phyloP scores from a whole-genome alignment of 2,113 vertebrate species.

The Planiliza haematocheilus region DNA sequence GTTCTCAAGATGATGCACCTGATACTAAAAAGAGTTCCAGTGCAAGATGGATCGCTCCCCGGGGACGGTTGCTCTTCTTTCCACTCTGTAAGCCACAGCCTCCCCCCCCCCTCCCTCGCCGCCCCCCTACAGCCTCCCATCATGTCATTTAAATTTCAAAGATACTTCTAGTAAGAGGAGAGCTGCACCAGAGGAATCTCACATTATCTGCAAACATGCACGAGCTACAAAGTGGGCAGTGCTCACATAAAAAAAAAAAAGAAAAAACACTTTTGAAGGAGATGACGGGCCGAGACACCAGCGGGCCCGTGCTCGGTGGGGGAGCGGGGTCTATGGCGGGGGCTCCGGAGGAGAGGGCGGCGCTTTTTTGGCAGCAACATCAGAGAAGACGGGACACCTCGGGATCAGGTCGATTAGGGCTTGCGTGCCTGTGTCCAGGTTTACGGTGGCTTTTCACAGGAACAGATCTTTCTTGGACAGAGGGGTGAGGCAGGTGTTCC shows the following conservation, averaged over 20 bases:
- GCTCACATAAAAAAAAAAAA: not conserved
- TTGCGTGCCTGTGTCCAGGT: slow-evolving; percentile 60
- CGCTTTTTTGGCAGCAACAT: slow-evolving; percentile 56
- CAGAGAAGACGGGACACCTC: slow-evolving; percentile 66
- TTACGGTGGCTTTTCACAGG: slow-evolving; percentile 64
- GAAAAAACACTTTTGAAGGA: not conserved
- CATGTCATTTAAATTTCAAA: slow-evolving; percentile 88
- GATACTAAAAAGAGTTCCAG: slow-evolving; percentile 92
- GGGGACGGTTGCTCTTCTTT: slow-evolving; percentile 85
- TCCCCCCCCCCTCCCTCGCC: too few relatives aligned
- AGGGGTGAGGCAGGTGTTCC: slow-evolving; percentile 70
- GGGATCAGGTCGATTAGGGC: slow-evolving; percentile 68
- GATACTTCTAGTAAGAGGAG: slow-evolving; percentile 77
- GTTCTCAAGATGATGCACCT: slow-evolving; percentile 99
- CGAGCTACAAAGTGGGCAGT: slow-evolving; percentile 5
- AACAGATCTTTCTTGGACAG: slow-evolving; percentile 72
- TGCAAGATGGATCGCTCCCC: slow-evolving; percentile 90
- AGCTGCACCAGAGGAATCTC: slow-evolving; percentile 84
- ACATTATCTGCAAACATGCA: slow-evolving; percentile 67
- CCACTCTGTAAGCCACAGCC: slow-evolving; percentile 85
- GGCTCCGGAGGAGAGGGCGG: slow-evolving; percentile 19
- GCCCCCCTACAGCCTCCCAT: slow-evolving; percentile 85
- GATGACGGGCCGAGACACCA: slow-evolving; percentile 18
- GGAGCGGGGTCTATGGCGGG: slow-evolving; percentile 2
- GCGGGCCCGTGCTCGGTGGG: slow-evolving; percentile 41